Percentiles rank a stretch among this genome's conserved stretches.
Evolutionary conservation across 2,888 invertebrate genomes (phyloP).

Genomic region (Lathronympha strigana): DNA sequence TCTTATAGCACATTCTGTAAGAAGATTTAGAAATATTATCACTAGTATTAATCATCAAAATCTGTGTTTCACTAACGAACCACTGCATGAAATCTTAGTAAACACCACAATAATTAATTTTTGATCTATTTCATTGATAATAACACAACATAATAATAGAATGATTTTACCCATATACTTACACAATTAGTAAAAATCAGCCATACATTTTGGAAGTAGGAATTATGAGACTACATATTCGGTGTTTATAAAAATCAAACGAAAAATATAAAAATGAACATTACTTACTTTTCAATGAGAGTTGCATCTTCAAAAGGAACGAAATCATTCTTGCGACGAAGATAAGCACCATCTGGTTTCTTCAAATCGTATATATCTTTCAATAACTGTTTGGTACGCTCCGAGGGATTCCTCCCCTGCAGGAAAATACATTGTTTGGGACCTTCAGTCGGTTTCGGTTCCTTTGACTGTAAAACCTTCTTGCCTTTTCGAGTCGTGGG

Average conservation of each 20-base stretch:
- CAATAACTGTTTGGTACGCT: conserved; percentile 87
- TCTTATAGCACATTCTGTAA: conserved; percentile 88
- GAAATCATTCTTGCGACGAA: conserved; percentile 93
- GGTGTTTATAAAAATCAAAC: no score
- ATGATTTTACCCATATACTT: no score
- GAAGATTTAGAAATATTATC: neutral
- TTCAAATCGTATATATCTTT: conserved; percentile 95
- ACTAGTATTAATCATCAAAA: no score
- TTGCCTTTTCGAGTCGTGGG: conserved; percentile 95
- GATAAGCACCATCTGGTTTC: conserved; percentile 91
- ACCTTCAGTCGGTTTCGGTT: conserved; percentile 95
- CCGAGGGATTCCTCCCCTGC: conserved; percentile 92
- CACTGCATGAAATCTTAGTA: no score
- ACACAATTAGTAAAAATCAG: no score
- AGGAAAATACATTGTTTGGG: conserved; percentile 93
- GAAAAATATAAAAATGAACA: neutral
- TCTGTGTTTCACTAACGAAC: neutral
- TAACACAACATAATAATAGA: no score
- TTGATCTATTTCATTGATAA: no score
- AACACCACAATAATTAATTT: no score
- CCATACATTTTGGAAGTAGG: no score
- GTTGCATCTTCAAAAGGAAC: conserved; percentile 96
- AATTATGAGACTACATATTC: no score
- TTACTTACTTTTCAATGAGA: conserved; percentile 89
- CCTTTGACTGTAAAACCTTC: conserved; percentile 90